Base-by-base conservation (phyloP, 53 echinoderm and acorn worm species). In the Patiria pectinifera region DNA sequence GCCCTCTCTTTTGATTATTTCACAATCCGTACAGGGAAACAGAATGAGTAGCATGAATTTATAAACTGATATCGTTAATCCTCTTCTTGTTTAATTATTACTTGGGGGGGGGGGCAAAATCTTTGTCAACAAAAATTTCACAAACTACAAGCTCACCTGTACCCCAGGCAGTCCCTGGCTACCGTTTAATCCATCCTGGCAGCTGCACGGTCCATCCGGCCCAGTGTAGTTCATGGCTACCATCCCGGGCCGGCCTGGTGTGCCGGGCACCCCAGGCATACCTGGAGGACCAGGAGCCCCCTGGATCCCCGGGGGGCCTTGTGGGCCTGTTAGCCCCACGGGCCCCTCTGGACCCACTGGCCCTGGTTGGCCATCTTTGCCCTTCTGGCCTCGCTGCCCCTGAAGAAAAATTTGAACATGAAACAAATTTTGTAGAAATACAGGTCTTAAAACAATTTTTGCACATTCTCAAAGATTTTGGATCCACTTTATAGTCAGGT, bases 81-180 rank as follows among this genome's bases (percentile, higher is more conserved):
- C 35, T 35, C 35, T 35, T 35, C 35, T 35, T 35, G 35, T 35
- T 35, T 35, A 35, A 35, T 35, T 35, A 35, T 35, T 35, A 35
- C 35, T 35, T 35, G 35, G 35, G 35, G 35, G 35, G 35, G 35
- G 35, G 35, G 35, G 35, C 35, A 35, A 35, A 35, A 35, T 35
- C 35, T 1, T 35, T 35, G 35, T 35, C 35, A 35, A 35, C 35
- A 35, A 35, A 35, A 35, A 35, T 35, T 35, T 35, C 35, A 35
- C 35, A 59, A 58, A n/a, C n/a, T n/a, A n/a, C n/a, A 1, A 2
- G 74, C 91, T 94, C 48, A 96, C 96, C 82, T 76, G 85, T 59
- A 85, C 8, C 21, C 96, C 96, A 25, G 95, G 94, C 8, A 83
- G 91, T 19, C 96, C 96, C 46, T 89, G 92, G 43, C 93, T 93